These are phyloP conservation scores for Luehdorfia chinensis DNA, from an alignment of 1,140 invertebrate species.

Conservation along the genomic window DNA sequence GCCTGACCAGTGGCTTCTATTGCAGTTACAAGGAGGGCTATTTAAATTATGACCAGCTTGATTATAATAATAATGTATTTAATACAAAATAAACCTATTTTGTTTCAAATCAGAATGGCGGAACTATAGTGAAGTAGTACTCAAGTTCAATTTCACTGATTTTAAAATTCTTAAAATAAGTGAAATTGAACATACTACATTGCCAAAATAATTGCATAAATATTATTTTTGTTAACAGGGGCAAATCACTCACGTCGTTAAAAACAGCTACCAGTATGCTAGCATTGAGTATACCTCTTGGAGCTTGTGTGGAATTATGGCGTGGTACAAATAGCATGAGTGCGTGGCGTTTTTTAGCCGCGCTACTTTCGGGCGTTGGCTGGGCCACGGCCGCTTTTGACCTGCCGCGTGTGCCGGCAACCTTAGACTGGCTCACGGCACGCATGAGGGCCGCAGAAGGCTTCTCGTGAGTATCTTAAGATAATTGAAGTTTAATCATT, in stretches of 20 bases:
- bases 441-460: constrained; percentile 28
- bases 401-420: constrained; percentile 14
- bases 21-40: no score
- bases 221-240: constrained; percentile 36
- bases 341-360: constrained; percentile 27
- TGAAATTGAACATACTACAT: no score
- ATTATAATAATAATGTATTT: no score
- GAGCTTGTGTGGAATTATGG: constrained; percentile 31
- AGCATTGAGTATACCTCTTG: constrained; percentile 30
- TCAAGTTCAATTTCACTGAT: no score
- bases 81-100: no score
- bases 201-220: no score
- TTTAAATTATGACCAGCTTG: no score
- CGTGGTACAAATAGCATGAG: constrained; percentile 15
- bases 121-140: no score
- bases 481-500: no score
- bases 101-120: no score
- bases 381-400: constrained; percentile 34
- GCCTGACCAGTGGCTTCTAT: no score
- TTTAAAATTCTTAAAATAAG: no score
- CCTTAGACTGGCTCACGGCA: constrained; percentile 6
- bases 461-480: constrained; percentile 37
- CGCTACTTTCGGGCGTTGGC: constrained; percentile 34
- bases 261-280: constrained; percentile 38
- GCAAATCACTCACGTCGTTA: constrained; percentile 48